Evolutionary conservation across 2,113 vertebrate species (phyloP).

Genomic region (Microtus richardsoni): DNA sequence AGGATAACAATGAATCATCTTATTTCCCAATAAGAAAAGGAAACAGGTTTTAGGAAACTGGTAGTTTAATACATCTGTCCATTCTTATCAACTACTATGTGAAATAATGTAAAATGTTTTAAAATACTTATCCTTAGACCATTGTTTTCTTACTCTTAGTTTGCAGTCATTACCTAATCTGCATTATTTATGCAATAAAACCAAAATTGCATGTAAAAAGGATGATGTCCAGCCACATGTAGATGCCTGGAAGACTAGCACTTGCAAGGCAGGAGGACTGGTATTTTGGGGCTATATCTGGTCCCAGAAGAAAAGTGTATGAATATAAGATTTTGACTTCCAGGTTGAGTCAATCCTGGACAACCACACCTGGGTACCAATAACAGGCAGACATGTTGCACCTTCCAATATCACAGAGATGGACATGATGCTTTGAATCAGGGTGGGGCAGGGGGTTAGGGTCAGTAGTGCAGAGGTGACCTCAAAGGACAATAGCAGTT

Average conservation of each 20-base stretch:
- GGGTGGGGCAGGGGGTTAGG: neutral
- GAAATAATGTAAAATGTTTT: neutral
- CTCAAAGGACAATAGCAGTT: neutral
- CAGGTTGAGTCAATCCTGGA: neutral
- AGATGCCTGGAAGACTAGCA: neutral
- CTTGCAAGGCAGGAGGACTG: neutral
- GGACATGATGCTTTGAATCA: neutral
- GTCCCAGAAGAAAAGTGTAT: neutral
- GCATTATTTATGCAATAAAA: neutral
- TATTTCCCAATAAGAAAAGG: slow-evolving; percentile 14
- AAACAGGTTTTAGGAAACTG: neutral
- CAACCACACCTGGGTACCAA: neutral
- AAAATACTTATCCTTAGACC: neutral
- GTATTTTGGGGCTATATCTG: neutral
- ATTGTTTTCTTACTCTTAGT: neutral
- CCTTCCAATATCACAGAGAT: neutral
- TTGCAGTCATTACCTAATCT: neutral
- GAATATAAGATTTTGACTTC: neutral
- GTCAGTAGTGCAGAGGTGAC: neutral
- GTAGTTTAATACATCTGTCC: neutral
- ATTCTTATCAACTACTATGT: neutral
- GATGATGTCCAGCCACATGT: neutral
- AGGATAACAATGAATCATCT: neutral
- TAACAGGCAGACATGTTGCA: neutral
- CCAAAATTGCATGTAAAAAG: neutral